Base-by-base conservation (phyloP, 2,888 invertebrate species). In the Diaphora mendica region DNA sequence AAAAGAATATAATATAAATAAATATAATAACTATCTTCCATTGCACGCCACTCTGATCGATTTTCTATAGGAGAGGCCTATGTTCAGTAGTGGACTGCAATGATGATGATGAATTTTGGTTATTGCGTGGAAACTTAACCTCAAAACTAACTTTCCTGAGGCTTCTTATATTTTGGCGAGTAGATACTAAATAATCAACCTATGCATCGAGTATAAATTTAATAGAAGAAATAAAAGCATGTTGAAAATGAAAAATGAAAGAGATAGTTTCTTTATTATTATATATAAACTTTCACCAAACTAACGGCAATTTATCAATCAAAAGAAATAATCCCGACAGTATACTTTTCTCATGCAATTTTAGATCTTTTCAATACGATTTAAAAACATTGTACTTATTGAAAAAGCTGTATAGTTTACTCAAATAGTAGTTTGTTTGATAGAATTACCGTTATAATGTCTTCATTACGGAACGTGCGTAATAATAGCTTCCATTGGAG, bases 401-500 rank as follows among this genome's bases (percentile, higher is more conserved):
- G 48, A 66, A 66, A 70, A 67, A 70, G 59, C 30, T 48, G 66
- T 67, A 48, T 33, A 66, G n/a, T n/a, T n/a, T n/a, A 42, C 15
- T 30, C 13, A 72, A 44, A 69, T 20, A 55, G 39, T 44, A 26
- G 65, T 65, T 51, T 51, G 17, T 68, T 55, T 64, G 17, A 69
- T 15, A 42, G 66, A 69, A 70, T 42, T n/a, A 70, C 73, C 55
- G 70, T 73, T 73, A 51, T 69, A 73, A 69, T 69, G 30, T 64
- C 39, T 69, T 39, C 33, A 68, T 69, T 69, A 73, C 59, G 35
- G 26, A 69, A 59, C 11, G 15, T 20, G 15, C 9, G 30, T 30
- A 69, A 69, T 69, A 69, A 62, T 70, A 44, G 42, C 42, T 42
- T 55, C 55, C 35, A 59, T 70, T 30, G 20, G 42, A 35, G 62